phyloP scores from a whole-genome alignment of 2,113 vertebrate genomes.

The Neopipo cinnamomea region DNA sequence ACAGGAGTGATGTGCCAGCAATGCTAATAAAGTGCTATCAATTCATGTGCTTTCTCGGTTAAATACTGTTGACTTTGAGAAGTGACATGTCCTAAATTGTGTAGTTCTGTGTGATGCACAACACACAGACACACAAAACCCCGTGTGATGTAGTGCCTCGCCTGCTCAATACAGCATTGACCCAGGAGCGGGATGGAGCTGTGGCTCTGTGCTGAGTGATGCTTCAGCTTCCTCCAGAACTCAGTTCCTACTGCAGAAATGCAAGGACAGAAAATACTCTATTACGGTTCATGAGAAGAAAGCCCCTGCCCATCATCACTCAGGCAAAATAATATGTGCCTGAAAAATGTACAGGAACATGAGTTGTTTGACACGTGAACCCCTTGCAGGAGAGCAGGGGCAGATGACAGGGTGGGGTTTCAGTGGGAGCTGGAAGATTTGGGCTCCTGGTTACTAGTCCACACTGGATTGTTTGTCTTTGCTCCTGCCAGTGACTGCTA shows the following conservation, averaged over 20 bases:
- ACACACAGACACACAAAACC: not conserved
- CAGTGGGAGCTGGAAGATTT: not conserved
- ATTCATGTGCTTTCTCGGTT: slow-evolving; percentile 5
- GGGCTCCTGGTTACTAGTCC: not conserved
- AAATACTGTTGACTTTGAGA: slow-evolving; percentile 26
- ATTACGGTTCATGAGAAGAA: not conserved
- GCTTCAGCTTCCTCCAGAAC: not conserved
- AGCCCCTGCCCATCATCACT: not conserved
- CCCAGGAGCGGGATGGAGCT: not conserved
- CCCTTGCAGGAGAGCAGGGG: rapidly evolving
- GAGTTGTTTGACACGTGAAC: rapidly evolving
- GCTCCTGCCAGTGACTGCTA: not conserved
- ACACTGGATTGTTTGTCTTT: not conserved
- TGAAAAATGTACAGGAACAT: rapidly evolving
- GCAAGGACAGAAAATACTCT: rapidly evolving
- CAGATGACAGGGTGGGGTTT: rapidly evolving
- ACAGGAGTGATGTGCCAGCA: not conserved
- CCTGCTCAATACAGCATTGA: not conserved
- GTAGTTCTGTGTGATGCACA: rapidly evolving
- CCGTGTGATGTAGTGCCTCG: not conserved
- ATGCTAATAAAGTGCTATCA: slow-evolving; percentile 42
- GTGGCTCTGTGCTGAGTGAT: not conserved
- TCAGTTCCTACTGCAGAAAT: rapidly evolving
- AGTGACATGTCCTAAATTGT: not conserved
- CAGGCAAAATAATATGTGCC: not conserved